Evolutionary conservation across 2,797 vertebrate genomes (phyloP), one percentile per base, ranked within the genome.

Genomic region (Cryptoblepharus egeriae): DNA sequence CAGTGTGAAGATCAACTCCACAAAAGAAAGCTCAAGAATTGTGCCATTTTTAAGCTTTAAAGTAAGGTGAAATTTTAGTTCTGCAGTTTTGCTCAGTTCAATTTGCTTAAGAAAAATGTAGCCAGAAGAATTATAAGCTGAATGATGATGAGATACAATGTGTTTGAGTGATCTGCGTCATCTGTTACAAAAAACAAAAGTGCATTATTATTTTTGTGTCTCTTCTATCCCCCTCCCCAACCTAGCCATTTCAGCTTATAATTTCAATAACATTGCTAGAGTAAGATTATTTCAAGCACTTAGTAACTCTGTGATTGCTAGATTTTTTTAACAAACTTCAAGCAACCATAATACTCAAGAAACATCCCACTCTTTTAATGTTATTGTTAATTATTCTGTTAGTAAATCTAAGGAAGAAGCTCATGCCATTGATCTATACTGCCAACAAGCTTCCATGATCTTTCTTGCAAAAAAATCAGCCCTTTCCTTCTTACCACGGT

Each of bases 401-500:
- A 96, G 93, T 93, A 94, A 87, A 79, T 86, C 79, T 80, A 90
- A 79, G 84, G 65, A 5, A 93, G 71, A 94, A 83, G 91, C 91
- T 91, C 89, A 96, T 96, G 94, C 94, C 93, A 92, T 79, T 81
- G 81, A 95, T 93, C 91, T 90, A 85, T 89, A 37, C 92, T 89
- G 90, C 88, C 92, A 82, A 84, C 82, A 92, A 93, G 92, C 93
- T 91, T 95, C 93, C 92, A 92, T 88, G 93, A 96, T 93, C 92
- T 91, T 92, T 92, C 84, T 85, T 93, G 92, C 80, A 94, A 75
- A 86, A n/a, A 32, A 89, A 87, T 94, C 92, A 94, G 91, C 89
- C 90, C 92, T 94, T 92, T 93, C 90, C 92, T 95, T 95, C 98
- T 99, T 99, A 99, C 98, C 97, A 84, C 95, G 97, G 97, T 94